Evolutionary conservation across 2,888 invertebrate species (phyloP).

Genomic region (Choreutis nemorana): DNA sequence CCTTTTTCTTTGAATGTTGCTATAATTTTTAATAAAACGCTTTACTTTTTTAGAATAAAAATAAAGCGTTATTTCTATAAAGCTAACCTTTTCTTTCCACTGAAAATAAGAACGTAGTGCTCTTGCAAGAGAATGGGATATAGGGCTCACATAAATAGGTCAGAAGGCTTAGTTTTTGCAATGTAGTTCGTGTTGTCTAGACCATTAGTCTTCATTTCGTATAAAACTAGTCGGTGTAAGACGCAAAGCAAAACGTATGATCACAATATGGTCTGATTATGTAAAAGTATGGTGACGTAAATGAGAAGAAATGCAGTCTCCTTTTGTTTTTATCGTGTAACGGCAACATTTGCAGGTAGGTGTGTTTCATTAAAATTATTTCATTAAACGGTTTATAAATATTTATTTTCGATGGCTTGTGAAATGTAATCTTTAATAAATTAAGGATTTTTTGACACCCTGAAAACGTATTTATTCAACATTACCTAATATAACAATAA

Average conservation of each 20-base stretch:
- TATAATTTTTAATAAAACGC: background rate
- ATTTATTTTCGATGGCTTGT: too few species aligned
- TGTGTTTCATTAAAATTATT: too few species aligned
- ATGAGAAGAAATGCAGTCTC: slow-evolving; percentile 38
- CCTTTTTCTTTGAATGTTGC: too few species aligned
- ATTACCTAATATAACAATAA: too few species aligned
- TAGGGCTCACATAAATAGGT: slow-evolving; percentile 45
- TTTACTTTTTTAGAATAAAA: background rate
- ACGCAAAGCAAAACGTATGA: slow-evolving; percentile 48
- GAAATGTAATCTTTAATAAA: too few species aligned
- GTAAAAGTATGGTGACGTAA: too few species aligned
- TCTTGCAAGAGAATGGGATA: slow-evolving; percentile 23
- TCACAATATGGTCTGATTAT: too few species aligned
- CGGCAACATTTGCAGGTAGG: too few species aligned
- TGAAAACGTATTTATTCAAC: too few species aligned
- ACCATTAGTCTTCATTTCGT: slow-evolving; percentile 44
- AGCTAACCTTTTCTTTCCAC: background rate
- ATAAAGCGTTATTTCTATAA: background rate
- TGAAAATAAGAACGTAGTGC: slow-evolving; percentile 30
- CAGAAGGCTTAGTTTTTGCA: slow-evolving; percentile 29
- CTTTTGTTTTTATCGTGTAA: too few species aligned
- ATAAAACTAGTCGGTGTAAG: slow-evolving; percentile 25
- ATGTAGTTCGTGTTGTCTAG: slow-evolving; percentile 33
- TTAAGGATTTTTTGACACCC: too few species aligned
- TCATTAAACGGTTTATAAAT: too few species aligned